Conservation (phyloP, 2,888 invertebrate species). For the Hydriomena furcata region DNA sequence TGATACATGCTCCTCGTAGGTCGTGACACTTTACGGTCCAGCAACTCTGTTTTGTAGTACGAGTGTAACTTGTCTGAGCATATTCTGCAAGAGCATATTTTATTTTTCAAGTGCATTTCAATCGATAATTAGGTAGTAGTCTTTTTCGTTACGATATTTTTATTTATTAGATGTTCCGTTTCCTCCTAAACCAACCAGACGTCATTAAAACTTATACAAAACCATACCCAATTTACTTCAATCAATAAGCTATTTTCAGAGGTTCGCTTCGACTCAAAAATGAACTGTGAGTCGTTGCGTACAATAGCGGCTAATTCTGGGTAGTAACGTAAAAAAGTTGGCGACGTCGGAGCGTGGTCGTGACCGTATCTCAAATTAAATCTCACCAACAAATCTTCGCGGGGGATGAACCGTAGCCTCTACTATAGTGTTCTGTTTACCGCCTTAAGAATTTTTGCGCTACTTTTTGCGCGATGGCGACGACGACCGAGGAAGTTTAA, state of each 20-base stretch:
- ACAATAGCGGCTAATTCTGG: constrained; percentile 65
- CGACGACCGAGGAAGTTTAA: neutral
- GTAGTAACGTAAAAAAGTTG: constrained; percentile 65
- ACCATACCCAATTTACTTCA: constrained; percentile 28
- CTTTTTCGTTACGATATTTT: no score
- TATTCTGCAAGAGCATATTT: no score
- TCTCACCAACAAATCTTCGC: constrained; percentile 79
- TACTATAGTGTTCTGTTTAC: constrained; percentile 42
- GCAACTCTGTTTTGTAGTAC: neutral
- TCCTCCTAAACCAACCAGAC: no score
- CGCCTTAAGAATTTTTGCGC: constrained; percentile 11
- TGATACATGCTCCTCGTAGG: constrained; percentile 11
- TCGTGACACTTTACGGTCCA: neutral
- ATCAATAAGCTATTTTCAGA: constrained; percentile 22
- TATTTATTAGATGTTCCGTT: no score
- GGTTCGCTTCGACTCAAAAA: constrained; percentile 27
- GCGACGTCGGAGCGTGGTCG: constrained; percentile 66
- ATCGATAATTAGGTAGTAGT: no score
- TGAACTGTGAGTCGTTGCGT: constrained; percentile 44
- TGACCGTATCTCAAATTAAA: constrained; percentile 81
- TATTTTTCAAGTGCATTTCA: no score
- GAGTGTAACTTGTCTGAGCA: no score
- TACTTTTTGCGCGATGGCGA: constrained; percentile 7
- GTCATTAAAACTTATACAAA: constrained; percentile 2
- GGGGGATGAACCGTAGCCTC: constrained; percentile 61